These are phyloP conservation scores for Drosophila buzzatii DNA, from an alignment of 2,888 invertebrate species.

Conservation along the genomic window DNA sequence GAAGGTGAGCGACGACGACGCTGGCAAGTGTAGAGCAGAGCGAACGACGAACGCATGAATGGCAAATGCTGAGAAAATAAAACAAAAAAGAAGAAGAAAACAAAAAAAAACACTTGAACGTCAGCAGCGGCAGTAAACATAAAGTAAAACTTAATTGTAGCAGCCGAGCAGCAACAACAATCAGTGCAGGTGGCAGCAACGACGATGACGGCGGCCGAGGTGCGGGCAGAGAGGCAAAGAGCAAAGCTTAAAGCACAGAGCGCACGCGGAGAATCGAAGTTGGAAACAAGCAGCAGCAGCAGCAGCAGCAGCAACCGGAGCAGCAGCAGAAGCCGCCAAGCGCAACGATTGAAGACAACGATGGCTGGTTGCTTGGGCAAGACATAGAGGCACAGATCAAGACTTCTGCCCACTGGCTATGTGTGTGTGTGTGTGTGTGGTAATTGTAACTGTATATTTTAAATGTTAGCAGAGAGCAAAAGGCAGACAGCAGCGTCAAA, in stretches of 20 bases:
- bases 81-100: conserved; percentile 15
- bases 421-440: conserved; percentile 5
- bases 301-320: conserved; percentile 13
- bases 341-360: conserved; percentile 59
- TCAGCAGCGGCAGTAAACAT: conserved; percentile 62
- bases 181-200: conserved; percentile 43
- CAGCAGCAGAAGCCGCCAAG: conserved; percentile 73
- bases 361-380: conserved; percentile 46
- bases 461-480: conserved; percentile 35
- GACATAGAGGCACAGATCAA: conserved; percentile 52
- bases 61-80: conserved; percentile 55
- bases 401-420: conserved; percentile 59
- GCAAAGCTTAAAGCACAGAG: conserved; percentile 61
- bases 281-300: conserved; percentile 31
- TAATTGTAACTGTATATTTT: conserved; percentile 40
- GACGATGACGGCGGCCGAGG: not conserved
- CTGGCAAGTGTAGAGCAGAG: conserved; percentile 62
- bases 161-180: conserved; percentile 45
- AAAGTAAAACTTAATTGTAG: conserved; percentile 78
- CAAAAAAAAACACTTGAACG: conserved; percentile 39
- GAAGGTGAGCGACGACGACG: conserved; percentile 66
- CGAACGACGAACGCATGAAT: conserved; percentile 61
- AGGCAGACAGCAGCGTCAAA: conserved; percentile 23
- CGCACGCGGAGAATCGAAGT: conserved; percentile 22
- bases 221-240: conserved; percentile 32